Conservation (phyloP, 2,888 invertebrate genomes). For the Erebia palarica region DNA sequence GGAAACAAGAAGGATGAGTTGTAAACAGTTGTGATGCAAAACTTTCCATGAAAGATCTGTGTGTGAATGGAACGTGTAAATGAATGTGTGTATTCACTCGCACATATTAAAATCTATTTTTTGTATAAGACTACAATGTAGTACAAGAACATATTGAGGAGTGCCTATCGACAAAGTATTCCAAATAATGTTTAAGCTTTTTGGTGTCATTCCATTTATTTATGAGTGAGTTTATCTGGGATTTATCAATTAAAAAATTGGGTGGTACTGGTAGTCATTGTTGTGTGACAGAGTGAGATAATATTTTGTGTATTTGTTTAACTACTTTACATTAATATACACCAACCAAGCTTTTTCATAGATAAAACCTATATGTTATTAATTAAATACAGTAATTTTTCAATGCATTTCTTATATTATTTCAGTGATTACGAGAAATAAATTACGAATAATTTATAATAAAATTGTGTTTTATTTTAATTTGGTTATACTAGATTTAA, state of each 20-base stretch:
- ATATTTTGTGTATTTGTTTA: conserved; percentile 22
- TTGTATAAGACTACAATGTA: conserved; percentile 21
- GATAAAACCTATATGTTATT: conserved; percentile 46
- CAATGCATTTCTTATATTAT: conserved; percentile 73
- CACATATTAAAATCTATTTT: conserved; percentile 26
- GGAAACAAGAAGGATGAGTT: conserved; percentile 85
- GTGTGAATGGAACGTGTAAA: conserved; percentile 56
- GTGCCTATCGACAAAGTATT: conserved; percentile 1
- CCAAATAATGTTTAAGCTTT: background rate
- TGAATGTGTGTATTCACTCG: conserved; percentile 32
- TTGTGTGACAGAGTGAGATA: conserved; percentile 20
- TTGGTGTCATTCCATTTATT: conserved; percentile 40
- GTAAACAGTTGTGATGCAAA: conserved; percentile 61
- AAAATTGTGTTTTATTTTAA: conserved; percentile 40
- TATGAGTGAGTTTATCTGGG: conserved; percentile 32
- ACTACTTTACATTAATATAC: conserved; percentile 22
- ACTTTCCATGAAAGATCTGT: conserved; percentile 74
- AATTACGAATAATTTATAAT: conserved; percentile 79
- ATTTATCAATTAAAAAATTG: conserved; percentile 30
- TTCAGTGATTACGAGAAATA: conserved; percentile 69
- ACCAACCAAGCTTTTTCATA: conserved; percentile 30
- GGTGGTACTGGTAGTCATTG: conserved; percentile 2
- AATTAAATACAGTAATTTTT: conserved; percentile 79
- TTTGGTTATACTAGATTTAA: background rate
- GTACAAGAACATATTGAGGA: conserved; percentile 3